A percentile compares a stretch with the other conserved stretches of the same genome.
Conservation (phyloP, 2,113 vertebrate species). For the Glaucomys volans region DNA sequence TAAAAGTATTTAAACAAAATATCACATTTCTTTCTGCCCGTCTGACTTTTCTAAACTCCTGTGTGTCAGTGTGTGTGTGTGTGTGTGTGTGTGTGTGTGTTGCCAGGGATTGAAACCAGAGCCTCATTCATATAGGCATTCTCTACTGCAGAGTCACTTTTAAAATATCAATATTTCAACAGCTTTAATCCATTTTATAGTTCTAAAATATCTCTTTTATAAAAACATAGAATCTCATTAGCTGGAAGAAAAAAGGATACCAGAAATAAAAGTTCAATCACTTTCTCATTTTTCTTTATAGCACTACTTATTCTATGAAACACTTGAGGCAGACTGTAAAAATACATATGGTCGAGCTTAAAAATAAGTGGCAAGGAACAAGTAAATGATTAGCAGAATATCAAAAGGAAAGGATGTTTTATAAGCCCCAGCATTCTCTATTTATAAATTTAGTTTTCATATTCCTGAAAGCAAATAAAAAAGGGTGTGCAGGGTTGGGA, state of each 20-base stretch:
- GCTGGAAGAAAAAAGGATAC: constrained; percentile 18
- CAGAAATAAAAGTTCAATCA: constrained; percentile 8
- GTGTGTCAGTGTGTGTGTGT: too few relatives aligned
- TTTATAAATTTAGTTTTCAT: constrained; percentile 26
- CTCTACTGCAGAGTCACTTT: not conserved
- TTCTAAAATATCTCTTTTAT: constrained; percentile 38
- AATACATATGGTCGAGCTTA: not conserved
- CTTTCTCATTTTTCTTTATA: constrained; percentile 44
- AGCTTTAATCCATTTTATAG: constrained; percentile 25
- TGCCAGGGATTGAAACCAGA: too few relatives aligned
- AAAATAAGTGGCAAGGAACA: not conserved
- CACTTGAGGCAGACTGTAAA: constrained; percentile 32
- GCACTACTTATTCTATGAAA: constrained; percentile 30
- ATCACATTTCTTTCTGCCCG: not conserved
- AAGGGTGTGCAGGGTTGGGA: not conserved
- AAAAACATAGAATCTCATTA: constrained; percentile 4
- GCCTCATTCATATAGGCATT: too few relatives aligned
- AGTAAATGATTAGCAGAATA: not conserved
- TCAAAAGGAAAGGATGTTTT: constrained; percentile 2
- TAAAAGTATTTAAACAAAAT: constrained; percentile 29
- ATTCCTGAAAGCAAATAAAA: constrained; percentile 39
- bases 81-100: too few relatives aligned
- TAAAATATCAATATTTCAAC: constrained; percentile 39
- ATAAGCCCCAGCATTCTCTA: not conserved
- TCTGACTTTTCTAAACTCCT: too few relatives aligned